These are phyloP conservation scores for Hydrozoanthus gracilis DNA, from an alignment of 92 coral and sea anemone species.

Conservation along the genomic window DNA sequence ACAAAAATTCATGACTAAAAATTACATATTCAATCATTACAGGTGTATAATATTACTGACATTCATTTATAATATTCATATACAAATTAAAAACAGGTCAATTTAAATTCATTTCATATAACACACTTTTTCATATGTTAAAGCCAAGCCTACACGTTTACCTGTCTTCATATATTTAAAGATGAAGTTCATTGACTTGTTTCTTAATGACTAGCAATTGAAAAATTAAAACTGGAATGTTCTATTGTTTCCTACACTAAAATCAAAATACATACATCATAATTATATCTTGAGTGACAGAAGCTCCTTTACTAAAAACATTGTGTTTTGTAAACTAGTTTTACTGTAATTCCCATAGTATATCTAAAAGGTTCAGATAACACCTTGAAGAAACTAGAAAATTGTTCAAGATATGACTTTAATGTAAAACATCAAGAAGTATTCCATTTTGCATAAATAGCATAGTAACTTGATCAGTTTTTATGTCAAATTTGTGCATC, in stretches of 20 bases:
- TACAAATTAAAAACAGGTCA: too few relatives aligned
- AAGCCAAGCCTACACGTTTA: not conserved
- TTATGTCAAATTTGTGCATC: too few relatives aligned
- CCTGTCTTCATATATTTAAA: not conserved
- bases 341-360: not conserved
- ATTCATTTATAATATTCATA: not conserved
- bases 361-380: conserved; percentile 10
- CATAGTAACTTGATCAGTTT: too few relatives aligned
- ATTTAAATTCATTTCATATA: too few relatives aligned
- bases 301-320: not conserved
- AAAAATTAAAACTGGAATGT: not conserved
- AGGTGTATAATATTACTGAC: too few relatives aligned
- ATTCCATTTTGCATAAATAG: too few relatives aligned
- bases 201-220: not conserved
- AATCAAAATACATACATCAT: not conserved
- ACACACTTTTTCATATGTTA: not conserved
- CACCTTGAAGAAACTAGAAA: not conserved
- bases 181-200: not conserved
- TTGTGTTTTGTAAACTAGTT: not conserved
- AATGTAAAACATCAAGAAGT: too few relatives aligned
- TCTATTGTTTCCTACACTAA: conserved; percentile 5
- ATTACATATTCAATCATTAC: too few relatives aligned
- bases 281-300: not conserved
- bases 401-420: too few relatives aligned
- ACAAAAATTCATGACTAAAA: too few relatives aligned